These are phyloP conservation scores for Tenebrio molitor DNA, from an alignment of 1,140 invertebrate species.

Conservation along the genomic window DNA sequence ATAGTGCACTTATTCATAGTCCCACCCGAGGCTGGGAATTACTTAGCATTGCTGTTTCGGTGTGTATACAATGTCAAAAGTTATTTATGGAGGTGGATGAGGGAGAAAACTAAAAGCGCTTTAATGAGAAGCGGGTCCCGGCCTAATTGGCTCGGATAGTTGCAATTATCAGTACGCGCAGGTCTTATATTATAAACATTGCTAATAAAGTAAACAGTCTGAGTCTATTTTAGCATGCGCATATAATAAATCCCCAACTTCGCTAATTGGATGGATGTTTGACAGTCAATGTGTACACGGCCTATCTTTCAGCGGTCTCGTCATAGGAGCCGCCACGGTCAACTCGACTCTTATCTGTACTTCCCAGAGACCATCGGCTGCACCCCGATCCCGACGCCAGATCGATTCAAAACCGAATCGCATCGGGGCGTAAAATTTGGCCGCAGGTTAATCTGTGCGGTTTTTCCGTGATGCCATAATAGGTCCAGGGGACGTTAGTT, in stretches of 20 bases:
- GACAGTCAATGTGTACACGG: constrained; percentile 57
- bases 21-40: constrained; percentile 6
- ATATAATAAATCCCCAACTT: constrained; percentile 58
- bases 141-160: constrained; percentile 59
- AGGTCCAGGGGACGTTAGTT: constrained; percentile 33
- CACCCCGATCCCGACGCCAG: background rate
- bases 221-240: constrained; percentile 57
- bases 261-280: constrained; percentile 62
- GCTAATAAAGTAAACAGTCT: constrained; percentile 62
- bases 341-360: constrained; percentile 46
- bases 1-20: constrained; percentile 13
- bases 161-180: constrained; percentile 60
- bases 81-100: constrained; percentile 45
- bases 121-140: constrained; percentile 44
- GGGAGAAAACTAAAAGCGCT: constrained; percentile 47
- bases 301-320: constrained; percentile 49
- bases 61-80: constrained; percentile 43
- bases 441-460: constrained; percentile 3
- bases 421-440: background rate
- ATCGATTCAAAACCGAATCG: background rate
- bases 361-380: constrained; percentile 27
- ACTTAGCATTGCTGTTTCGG: constrained; percentile 42
- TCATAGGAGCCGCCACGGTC: constrained; percentile 32
- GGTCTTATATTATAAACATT: constrained; percentile 61
- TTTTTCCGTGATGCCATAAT: constrained; percentile 17